phyloP scores from a whole-genome alignment of 2,888 invertebrate genomes.

The Panzeria rudis region DNA sequence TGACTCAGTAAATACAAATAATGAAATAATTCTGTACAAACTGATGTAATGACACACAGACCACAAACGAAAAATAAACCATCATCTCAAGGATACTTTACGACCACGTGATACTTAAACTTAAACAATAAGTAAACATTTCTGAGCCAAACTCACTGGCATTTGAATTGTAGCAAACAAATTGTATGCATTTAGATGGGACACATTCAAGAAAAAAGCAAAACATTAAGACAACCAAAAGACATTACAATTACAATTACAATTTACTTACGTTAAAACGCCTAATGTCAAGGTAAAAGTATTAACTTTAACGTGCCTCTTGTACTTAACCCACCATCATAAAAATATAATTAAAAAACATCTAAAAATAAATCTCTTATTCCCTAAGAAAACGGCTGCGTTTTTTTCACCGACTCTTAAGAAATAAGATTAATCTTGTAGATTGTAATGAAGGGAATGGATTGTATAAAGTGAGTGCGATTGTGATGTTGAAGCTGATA shows the following conservation, averaged over 20 bases:
- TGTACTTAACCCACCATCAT: conserved; percentile 30
- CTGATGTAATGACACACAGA: conserved; percentile 15
- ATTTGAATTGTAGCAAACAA: conserved; percentile 11
- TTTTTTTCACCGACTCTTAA: conserved; percentile 13
- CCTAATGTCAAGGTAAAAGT: conserved; percentile 56
- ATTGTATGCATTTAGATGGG: not conserved
- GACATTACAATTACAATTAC: conserved; percentile 17
- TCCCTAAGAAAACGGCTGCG: not conserved
- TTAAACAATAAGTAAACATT: not conserved
- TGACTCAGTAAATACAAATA: not conserved
- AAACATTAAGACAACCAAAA: conserved; percentile 4
- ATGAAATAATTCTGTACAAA: not conserved
- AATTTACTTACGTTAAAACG: conserved; percentile 26
- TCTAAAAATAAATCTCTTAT: not conserved
- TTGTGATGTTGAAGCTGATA: not conserved
- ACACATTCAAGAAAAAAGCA: not conserved
- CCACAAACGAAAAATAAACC: not conserved
- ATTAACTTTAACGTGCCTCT: conserved; percentile 12
- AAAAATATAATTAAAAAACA: conserved; percentile 12
- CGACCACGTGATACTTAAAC: not conserved
- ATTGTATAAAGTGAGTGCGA: conserved; percentile 1
- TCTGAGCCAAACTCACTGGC: not conserved
- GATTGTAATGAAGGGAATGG: conserved; percentile 21
- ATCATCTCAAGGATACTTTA: not conserved
- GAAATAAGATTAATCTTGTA: conserved; percentile 18